Evolutionary conservation across 2,113 vertebrate genomes (phyloP).

Genomic region (Oxygymnocypris stewartii): DNA sequence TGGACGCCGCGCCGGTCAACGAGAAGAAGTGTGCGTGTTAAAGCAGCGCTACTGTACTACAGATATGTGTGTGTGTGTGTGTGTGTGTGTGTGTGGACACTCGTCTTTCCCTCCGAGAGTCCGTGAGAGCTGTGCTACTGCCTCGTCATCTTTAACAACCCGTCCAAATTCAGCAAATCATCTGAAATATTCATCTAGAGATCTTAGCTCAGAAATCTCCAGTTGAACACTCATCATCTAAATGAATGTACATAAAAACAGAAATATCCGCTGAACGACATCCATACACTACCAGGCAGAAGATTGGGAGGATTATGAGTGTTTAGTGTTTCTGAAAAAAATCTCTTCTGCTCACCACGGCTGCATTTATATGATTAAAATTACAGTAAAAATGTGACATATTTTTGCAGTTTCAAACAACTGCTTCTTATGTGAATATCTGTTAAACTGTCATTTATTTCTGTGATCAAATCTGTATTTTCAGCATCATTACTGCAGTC

Average conservation of each 20-base stretch:
- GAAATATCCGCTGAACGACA: not conserved
- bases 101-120: not conserved
- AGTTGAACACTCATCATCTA: not conserved
- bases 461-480: not conserved
- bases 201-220: not conserved
- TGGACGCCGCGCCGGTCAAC: slow-evolving; percentile 66
- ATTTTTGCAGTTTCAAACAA: rapidly evolving
- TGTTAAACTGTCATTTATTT: not conserved
- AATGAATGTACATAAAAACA: slow-evolving; percentile 1
- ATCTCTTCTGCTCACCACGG: not conserved
- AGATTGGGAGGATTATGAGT: not conserved
- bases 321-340: too few relatives aligned
- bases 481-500: not conserved
- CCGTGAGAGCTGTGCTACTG: not conserved
- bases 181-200: not conserved
- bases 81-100: not conserved
- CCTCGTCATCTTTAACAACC: slow-evolving; percentile 6
- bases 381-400: not conserved
- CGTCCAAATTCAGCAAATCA: not conserved
- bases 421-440: not conserved
- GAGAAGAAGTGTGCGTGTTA: slow-evolving; percentile 91
- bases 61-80: too few relatives aligned
- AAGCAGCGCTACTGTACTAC: slow-evolving; percentile 40
- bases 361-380: not conserved
- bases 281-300: not conserved